Evolutionary conservation across 37 sponge, comb jelly and placozoan species (phyloP).

Genomic region (Haliclona indistincta): DNA sequence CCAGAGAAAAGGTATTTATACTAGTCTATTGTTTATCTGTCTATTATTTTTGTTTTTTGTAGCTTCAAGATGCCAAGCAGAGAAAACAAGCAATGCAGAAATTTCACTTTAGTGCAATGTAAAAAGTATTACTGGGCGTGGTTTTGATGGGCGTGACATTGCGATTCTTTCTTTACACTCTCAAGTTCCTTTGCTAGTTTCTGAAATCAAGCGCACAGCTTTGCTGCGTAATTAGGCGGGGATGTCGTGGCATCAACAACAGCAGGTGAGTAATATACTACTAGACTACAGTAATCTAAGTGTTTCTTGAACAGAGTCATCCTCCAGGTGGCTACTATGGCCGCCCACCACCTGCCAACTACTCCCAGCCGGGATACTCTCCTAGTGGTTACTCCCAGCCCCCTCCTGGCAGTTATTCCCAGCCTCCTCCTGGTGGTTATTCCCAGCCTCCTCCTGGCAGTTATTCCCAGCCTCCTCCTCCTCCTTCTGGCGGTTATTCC

Average conservation of each 20-base stretch:
- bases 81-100: conserved; percentile 52
- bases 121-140: not conserved
- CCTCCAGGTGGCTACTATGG: too few relatives aligned
- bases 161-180: too few relatives aligned
- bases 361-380: not conserved
- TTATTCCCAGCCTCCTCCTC: not conserved
- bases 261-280: conserved; percentile 1
- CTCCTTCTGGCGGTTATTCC: not conserved
- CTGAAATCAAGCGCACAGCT: too few relatives aligned
- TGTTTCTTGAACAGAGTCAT: too few relatives aligned
- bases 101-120: conserved; percentile 74
- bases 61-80: conserved; percentile 58
- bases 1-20: conserved; percentile 55
- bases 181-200: too few relatives aligned
- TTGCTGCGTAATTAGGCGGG: too few relatives aligned
- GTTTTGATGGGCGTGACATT: too few relatives aligned
- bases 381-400: not conserved
- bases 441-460: not conserved
- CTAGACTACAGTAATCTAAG: not conserved
- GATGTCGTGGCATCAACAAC: conserved; percentile 25
- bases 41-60: not conserved
- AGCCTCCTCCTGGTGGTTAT: conserved; percentile 12
- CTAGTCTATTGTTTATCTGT: not conserved
- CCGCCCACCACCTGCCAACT: not conserved
- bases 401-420: not conserved